Evolutionary conservation across 2,797 vertebrate species (phyloP).

Genomic region (Enteromius anoplus): DNA sequence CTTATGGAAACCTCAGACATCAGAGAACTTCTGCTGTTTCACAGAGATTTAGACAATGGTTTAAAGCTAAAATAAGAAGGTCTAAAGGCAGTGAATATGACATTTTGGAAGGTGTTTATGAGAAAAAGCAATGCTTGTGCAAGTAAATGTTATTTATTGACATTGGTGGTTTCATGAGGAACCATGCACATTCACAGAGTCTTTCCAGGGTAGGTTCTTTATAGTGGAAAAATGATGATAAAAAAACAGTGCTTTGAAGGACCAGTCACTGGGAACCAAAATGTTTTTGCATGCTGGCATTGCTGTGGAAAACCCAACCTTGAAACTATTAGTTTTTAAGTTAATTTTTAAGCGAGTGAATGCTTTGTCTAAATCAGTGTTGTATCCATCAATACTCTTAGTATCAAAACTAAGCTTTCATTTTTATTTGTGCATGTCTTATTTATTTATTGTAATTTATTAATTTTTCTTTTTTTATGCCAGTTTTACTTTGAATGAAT

Average conservation of each 20-base stretch:
- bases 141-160: not conserved
- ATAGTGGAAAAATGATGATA: not conserved
- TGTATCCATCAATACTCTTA: too few species aligned
- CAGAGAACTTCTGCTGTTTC: not conserved
- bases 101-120: not conserved
- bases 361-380: too few species aligned
- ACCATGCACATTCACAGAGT: not conserved
- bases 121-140: not conserved
- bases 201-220: not conserved
- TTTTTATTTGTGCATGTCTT: too few species aligned
- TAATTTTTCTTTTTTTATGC: not conserved
- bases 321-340: not conserved
- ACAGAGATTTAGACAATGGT: not conserved
- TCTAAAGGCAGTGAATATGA: slow-evolving; percentile 1
- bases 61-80: not conserved
- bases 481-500: not conserved
- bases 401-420: too few species aligned
- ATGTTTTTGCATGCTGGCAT: too few species aligned
- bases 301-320: too few species aligned
- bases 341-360: not conserved
- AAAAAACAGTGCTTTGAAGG: not conserved
- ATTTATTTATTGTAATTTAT: too few species aligned
- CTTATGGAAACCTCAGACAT: not conserved
- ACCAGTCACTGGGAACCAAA: not conserved
- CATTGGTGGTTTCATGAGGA: not conserved